phyloP scores from a whole-genome alignment of 2,888 invertebrate genomes.

The Torymus aiolomorphi region DNA sequence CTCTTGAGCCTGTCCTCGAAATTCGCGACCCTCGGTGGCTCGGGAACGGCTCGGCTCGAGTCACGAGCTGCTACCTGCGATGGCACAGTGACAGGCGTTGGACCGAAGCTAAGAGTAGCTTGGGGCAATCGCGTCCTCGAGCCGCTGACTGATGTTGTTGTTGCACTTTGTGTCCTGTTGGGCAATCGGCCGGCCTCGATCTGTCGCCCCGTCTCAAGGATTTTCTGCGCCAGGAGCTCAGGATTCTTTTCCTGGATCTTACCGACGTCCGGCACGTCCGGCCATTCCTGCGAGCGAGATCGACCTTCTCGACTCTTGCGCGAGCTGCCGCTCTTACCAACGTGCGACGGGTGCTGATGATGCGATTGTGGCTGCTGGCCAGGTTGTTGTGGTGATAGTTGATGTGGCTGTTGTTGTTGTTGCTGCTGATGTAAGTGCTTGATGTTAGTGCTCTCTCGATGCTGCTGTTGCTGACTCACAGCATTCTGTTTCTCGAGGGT shows the following conservation, averaged over 20 bases:
- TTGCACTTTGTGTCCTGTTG: conserved; percentile 62
- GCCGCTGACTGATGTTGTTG: conserved; percentile 47
- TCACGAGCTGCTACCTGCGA: conserved; percentile 60
- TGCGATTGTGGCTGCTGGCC: conserved; percentile 67
- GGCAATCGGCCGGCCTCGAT: conserved; percentile 87
- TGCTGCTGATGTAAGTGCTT: conserved; percentile 28
- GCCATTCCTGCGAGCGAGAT: conserved; percentile 92
- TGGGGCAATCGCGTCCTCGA: conserved; percentile 70
- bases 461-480: conserved; percentile 70
- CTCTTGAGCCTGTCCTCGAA: conserved; percentile 86
- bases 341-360: conserved; percentile 68
- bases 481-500: conserved; percentile 81
- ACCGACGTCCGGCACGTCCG: conserved; percentile 91
- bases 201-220: conserved; percentile 91
- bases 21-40: conserved; percentile 90
- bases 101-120: conserved; percentile 71
- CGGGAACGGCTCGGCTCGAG: conserved; percentile 79
- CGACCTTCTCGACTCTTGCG: conserved; percentile 85
- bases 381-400: too few species aligned
- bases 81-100: conserved; percentile 62
- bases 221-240: conserved; percentile 91
- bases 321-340: conserved; percentile 74
- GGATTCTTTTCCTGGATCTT: conserved; percentile 95
- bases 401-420: conserved; percentile 68
- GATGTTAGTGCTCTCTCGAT: conserved; percentile 56